A percentile compares a stretch with the other conserved stretches of the same genome.
phyloP scores from a whole-genome alignment of 2,888 invertebrate species.

The Parapristionchus giblindavisi region DNA sequence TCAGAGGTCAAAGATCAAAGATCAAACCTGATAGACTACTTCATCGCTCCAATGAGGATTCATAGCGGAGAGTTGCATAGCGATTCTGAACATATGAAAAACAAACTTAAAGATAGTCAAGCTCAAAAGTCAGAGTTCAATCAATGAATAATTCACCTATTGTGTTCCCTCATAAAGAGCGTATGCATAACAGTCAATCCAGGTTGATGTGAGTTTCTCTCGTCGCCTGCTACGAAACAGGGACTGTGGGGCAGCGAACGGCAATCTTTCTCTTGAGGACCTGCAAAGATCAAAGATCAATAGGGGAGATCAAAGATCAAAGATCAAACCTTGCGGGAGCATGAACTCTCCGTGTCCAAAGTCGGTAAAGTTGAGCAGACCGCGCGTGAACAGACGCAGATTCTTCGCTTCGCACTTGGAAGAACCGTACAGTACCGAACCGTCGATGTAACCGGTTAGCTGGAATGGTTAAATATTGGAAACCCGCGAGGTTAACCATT shows the following conservation, averaged over 20 bases:
- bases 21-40: slow-evolving; percentile 65
- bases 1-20: not conserved
- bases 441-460: slow-evolving; percentile 84
- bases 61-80: slow-evolving; percentile 57
- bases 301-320: not conserved
- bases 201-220: slow-evolving; percentile 66
- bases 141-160: slow-evolving; percentile 43
- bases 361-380: slow-evolving; percentile 69
- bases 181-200: slow-evolving; percentile 69
- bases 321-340: slow-evolving; percentile 65
- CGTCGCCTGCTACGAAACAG: slow-evolving; percentile 66
- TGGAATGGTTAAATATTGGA: slow-evolving; percentile 73
- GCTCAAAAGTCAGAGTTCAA: not conserved
- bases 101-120: slow-evolving; percentile 49
- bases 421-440: slow-evolving; percentile 88
- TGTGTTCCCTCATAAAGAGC: slow-evolving; percentile 68
- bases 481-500: not conserved
- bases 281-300: not conserved
- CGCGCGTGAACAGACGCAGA: slow-evolving; percentile 79
- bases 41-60: slow-evolving; percentile 71
- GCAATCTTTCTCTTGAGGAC: slow-evolving; percentile 68
- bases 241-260: slow-evolving; percentile 61
- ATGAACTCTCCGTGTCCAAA: slow-evolving; percentile 57
- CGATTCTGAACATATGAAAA: slow-evolving; percentile 49
- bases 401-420: slow-evolving; percentile 82